phyloP scores from a whole-genome alignment of 2,113 vertebrate genomes.

The Antigone vipio region DNA sequence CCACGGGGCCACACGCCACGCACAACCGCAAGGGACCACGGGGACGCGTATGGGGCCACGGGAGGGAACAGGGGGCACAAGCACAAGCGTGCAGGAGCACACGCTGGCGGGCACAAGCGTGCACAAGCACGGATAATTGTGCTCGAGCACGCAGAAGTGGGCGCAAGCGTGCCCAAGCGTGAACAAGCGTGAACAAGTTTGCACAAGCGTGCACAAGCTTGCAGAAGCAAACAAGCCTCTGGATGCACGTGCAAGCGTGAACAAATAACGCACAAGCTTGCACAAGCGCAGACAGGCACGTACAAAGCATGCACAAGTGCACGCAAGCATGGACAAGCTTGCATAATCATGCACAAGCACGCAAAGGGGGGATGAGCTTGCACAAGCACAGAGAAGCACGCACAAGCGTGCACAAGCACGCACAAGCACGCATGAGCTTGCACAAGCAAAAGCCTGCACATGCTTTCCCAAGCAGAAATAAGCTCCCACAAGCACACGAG shows the following conservation, averaged over 20 bases:
- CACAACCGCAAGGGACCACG: background rate
- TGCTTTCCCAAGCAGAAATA: background rate
- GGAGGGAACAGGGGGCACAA: background rate
- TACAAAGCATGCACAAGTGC: background rate
- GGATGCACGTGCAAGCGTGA: too few relatives aligned
- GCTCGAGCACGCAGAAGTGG: background rate
- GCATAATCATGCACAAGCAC: background rate
- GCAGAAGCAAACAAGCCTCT: background rate
- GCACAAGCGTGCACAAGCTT: background rate
- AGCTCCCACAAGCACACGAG: background rate
- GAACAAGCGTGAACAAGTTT: too few relatives aligned
- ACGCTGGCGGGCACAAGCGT: background rate
- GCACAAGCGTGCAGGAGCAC: accelerated
- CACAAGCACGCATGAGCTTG: background rate
- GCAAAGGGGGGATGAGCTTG: too few relatives aligned
- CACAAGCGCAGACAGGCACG: background rate
- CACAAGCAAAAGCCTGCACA: too few relatives aligned
- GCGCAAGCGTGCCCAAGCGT: too few relatives aligned
- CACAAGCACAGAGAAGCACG: background rate
- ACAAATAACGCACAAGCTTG: background rate
- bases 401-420: background rate
- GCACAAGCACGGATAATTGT: background rate
- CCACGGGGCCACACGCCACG: accelerated
- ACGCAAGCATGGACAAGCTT: too few relatives aligned
- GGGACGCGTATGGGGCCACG: background rate